These are phyloP conservation scores for Heliconius hortense DNA, from an alignment of 2,888 invertebrate species.

Conservation along the genomic window DNA sequence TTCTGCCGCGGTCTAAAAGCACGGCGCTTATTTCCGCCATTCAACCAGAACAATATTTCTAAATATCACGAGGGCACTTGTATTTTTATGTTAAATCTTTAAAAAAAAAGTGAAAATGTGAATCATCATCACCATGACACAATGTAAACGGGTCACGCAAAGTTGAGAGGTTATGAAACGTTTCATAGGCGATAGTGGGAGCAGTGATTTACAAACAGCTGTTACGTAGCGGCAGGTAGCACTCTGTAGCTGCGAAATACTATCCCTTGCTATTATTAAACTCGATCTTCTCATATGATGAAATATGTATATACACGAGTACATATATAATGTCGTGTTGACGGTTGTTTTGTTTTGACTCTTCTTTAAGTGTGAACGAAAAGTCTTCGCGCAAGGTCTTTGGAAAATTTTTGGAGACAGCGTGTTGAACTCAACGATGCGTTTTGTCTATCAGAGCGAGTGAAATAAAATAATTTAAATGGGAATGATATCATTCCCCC, in stretches of 20 bases:
- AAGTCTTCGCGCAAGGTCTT: no score
- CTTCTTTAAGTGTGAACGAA: neutral
- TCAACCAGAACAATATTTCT: no score
- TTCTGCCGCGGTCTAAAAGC: no score
- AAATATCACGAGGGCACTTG: no score
- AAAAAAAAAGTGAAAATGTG: neutral
- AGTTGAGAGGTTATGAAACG: constrained; percentile 33
- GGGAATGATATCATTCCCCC: no score
- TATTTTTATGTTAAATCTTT: no score
- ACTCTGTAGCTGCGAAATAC: constrained; percentile 17
- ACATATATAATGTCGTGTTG: neutral
- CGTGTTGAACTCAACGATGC: no score
- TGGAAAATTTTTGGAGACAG: neutral
- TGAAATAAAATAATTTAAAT: no score
- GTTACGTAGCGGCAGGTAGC: constrained; percentile 3
- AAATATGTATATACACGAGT: neutral
- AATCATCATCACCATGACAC: neutral
- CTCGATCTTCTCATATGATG: neutral
- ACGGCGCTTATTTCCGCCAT: no score
- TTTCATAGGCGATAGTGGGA: constrained; percentile 31
- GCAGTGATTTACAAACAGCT: constrained; percentile 30
- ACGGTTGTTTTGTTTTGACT: constrained; percentile 3
- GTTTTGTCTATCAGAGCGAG: no score
- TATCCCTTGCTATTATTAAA: constrained; percentile 29
- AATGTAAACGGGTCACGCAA: constrained; percentile 22